Evolutionary conservation across 2,797 vertebrate genomes (phyloP), one percentile per base, ranked within the genome.

Genomic region (Rhinichthys osculus): DNA sequence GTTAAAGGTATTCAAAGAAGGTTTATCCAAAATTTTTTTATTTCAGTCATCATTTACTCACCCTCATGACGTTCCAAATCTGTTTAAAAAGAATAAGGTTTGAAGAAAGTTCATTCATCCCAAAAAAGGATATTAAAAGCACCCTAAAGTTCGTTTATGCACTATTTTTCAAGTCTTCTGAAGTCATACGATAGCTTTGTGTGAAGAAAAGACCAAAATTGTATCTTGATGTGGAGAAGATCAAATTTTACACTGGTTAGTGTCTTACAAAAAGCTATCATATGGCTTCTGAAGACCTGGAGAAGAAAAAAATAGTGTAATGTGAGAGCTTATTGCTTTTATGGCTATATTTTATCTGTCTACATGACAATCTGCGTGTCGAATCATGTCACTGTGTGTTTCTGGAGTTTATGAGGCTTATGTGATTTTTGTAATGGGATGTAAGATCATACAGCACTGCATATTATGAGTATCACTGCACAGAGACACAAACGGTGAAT

Each of bases 401-500:
- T 42, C 52, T 40, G 33, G 19, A 62, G 71, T 83, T 76, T 66
- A 62, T 71, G 14, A 38, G 71, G 57, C 33, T 76, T 74, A 17
- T 47, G 81, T 62, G 30, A 50, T 44, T n/a, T 57, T 74, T 44
- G 40, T 50, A 47, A 82, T 47, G 40, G 40, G 11, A 73, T 47
- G 62, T 73, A 14, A 83, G 54, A 44, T 73, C 54, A 82, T 44
- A 73, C 52, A 21, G 11, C 30, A 30, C 47, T 62, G 54, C n/a
- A 13, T 21, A 71, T 54, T 13, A 71, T 38, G 35, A 40, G 35
- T 64, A 8, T 79, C 30, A 33, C 70, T 62, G 70, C 27, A 67
- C 2, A 4, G n/a, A 35, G 16, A 47, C 38, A 47, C n/a, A 44
- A 27, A 30, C 38, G 33, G n/a, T 44, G 8, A 57, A 40, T 59